Evolutionary conservation across 2,113 vertebrate genomes (phyloP).

Genomic region (Mobula birostris): DNA sequence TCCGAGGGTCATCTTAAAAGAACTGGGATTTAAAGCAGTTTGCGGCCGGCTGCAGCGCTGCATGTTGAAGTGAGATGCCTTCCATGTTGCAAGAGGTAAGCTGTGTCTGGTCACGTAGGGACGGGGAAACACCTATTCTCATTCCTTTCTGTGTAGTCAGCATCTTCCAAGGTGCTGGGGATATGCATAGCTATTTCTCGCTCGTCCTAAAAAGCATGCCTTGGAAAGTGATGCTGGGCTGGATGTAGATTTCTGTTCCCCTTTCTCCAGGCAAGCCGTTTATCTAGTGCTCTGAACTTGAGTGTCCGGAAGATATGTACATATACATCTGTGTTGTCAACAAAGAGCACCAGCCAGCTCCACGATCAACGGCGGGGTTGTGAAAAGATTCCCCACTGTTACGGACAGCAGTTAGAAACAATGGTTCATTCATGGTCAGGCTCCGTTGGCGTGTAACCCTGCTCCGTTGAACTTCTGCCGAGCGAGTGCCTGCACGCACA

Average conservation of each 20-base stretch:
- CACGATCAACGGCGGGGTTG: background rate
- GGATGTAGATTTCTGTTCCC: background rate
- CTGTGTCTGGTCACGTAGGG: background rate
- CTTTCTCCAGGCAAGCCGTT: background rate
- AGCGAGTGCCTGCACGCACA: background rate
- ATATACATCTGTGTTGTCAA: background rate
- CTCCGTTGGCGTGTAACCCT: background rate
- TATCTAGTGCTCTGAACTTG: too few species aligned
- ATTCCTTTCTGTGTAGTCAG: background rate
- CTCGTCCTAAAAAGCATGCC: background rate
- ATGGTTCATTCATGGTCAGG: background rate
- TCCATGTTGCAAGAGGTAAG: conserved; percentile 33
- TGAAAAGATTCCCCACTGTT: background rate
- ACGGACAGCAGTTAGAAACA: background rate
- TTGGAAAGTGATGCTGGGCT: background rate
- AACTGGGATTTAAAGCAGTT: background rate
- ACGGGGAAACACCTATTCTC: background rate
- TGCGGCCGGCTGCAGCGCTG: background rate
- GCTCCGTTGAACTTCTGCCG: background rate
- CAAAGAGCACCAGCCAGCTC: background rate
- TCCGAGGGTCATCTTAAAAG: background rate
- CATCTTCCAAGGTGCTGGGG: background rate
- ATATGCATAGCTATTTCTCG: background rate
- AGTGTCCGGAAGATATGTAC: background rate
- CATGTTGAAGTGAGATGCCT: conserved; percentile 1